A percentile compares a stretch with the other conserved stretches of the same genome.
These are phyloP conservation scores for Dascyllus trimaculatus DNA, from an alignment of 2,113 vertebrate species.

Conservation along the genomic window DNA sequence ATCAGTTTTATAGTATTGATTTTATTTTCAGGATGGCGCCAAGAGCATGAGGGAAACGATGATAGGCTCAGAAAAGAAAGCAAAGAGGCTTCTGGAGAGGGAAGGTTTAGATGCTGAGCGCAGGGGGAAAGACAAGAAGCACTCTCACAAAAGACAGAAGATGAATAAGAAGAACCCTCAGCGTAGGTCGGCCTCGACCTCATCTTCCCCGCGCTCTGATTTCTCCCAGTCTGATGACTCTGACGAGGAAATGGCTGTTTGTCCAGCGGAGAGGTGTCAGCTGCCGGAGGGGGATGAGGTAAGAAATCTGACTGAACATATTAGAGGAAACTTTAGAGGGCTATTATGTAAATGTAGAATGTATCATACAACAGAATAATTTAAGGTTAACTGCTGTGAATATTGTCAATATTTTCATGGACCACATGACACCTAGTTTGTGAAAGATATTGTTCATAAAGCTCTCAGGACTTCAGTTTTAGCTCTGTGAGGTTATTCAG, in stretches of 20 bases:
- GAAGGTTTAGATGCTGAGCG: slow-evolving; percentile 81
- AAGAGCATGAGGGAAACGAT: slow-evolving; percentile 81
- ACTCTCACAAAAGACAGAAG: slow-evolving; percentile 90
- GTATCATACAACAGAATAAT: background rate
- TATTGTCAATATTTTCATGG: too few relatives aligned
- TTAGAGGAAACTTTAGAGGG: background rate
- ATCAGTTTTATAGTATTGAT: background rate
- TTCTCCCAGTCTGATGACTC: slow-evolving; percentile 92
- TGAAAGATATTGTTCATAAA: too few relatives aligned
- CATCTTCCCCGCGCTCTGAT: slow-evolving; percentile 88
- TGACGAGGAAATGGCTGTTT: slow-evolving; percentile 93
- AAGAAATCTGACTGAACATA: slow-evolving; percentile 52
- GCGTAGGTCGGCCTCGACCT: slow-evolving; percentile 83
- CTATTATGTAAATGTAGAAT: background rate
- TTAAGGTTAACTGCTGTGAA: too few relatives aligned
- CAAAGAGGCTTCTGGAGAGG: slow-evolving; percentile 90
- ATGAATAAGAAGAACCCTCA: slow-evolving; percentile 83
- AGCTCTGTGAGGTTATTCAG: too few relatives aligned
- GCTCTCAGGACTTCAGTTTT: too few relatives aligned
- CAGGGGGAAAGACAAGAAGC: slow-evolving; percentile 87
- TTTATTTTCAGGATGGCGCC: slow-evolving; percentile 72
- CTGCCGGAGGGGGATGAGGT: slow-evolving; percentile 98
- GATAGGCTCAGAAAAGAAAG: slow-evolving; percentile 87
- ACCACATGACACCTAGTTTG: too few relatives aligned
- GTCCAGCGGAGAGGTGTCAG: slow-evolving; percentile 93